phyloP scores from a whole-genome alignment of 2,888 invertebrate species.

The Ochlodes sylvanus region DNA sequence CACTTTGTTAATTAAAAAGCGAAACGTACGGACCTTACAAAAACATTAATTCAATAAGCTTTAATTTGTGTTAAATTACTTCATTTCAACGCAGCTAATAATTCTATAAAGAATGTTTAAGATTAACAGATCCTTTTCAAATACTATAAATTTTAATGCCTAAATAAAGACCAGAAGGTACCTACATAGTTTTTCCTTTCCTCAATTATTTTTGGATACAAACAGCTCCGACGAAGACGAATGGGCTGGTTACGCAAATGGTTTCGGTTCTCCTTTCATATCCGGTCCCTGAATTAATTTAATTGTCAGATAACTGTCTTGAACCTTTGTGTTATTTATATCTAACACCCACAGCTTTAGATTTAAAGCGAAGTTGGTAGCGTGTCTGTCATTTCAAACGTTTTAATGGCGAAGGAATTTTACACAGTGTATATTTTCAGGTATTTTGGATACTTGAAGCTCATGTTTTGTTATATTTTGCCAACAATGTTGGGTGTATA shows the following conservation, averaged over 20 bases:
- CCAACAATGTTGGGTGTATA: slow-evolving; percentile 89
- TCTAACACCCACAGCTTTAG: background rate
- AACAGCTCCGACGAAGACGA: background rate
- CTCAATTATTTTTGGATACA: background rate
- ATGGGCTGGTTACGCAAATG: background rate
- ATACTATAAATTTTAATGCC: too few relatives aligned
- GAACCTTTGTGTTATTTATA: background rate
- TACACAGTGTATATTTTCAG: slow-evolving; percentile 58
- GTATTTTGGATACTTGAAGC: slow-evolving; percentile 88
- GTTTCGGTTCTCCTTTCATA: background rate
- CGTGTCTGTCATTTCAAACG: background rate
- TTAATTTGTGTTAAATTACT: too few relatives aligned
- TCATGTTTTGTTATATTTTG: slow-evolving; percentile 89
- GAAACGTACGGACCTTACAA: too few relatives aligned
- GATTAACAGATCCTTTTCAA: too few relatives aligned
- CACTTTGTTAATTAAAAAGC: too few relatives aligned
- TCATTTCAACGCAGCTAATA: too few relatives aligned
- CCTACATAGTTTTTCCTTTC: too few relatives aligned
- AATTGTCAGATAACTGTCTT: slow-evolving; percentile 4
- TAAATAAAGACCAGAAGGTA: too few relatives aligned
- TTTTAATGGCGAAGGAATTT: too few relatives aligned
- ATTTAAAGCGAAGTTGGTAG: too few relatives aligned
- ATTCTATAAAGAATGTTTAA: too few relatives aligned
- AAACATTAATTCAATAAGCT: too few relatives aligned
- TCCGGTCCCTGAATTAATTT: background rate